phyloP scores from a whole-genome alignment of 2,113 vertebrate genomes.

The Orycteropus afer region DNA sequence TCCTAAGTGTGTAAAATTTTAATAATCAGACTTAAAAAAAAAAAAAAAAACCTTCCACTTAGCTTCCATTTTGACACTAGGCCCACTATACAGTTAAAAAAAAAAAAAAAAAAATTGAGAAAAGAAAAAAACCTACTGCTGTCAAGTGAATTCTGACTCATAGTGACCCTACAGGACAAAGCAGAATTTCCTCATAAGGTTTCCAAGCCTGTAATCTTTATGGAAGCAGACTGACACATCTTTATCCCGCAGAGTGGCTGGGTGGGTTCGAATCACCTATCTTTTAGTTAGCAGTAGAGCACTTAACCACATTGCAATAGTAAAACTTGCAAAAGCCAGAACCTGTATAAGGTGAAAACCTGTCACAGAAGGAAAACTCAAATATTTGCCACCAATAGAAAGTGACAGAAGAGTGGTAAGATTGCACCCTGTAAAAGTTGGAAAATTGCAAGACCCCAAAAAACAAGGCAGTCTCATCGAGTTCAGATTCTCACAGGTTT shows the following conservation, averaged over 20 bases:
- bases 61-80: not conserved
- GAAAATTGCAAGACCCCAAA: not conserved
- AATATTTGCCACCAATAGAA: not conserved
- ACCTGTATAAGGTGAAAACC: not conserved
- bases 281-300: not conserved
- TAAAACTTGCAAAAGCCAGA: not conserved
- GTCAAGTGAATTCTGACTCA: not conserved
- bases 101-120: no score
- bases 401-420: not conserved
- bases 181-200: no score
- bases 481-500: not conserved
- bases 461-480: not conserved
- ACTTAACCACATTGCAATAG: not conserved
- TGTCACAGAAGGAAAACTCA: not conserved
- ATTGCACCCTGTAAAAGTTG: not conserved
- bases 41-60: not conserved
- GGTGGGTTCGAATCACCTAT: not conserved
- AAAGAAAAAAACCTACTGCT: not conserved
- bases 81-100: not conserved
- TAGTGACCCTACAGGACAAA: not conserved
- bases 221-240: no score
- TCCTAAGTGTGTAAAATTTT: not conserved
- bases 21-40: not conserved
- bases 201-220: no score
- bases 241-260: not conserved